Conservation (phyloP, 2,797 vertebrate species). For the Acanthurus leucopareius region DNA sequence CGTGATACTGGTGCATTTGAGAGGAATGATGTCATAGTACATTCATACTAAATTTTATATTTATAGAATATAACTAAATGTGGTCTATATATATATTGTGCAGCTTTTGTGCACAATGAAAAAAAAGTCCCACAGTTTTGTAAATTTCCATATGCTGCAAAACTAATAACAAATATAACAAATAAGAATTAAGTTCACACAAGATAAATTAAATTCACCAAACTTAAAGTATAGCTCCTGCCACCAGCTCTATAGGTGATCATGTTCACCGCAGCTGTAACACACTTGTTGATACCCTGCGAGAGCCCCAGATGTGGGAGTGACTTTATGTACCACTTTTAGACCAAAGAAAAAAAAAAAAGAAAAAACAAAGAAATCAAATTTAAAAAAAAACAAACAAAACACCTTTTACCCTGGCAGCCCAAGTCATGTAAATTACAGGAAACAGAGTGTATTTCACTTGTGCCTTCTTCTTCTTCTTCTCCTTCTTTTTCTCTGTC, state of each 20-base stretch:
- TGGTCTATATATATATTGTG: not conserved
- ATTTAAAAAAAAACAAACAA: slow-evolving; percentile 7
- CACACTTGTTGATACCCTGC: slow-evolving; percentile 61
- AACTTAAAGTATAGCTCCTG: not conserved
- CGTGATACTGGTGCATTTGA: not conserved
- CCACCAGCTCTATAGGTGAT: slow-evolving; percentile 27
- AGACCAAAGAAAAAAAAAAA: slow-evolving; percentile 23
- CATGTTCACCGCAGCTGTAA: slow-evolving; percentile 42
- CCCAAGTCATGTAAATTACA: slow-evolving; percentile 61
- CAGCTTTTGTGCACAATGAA: not conserved
- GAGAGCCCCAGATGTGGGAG: slow-evolving; percentile 50
- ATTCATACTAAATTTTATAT: no score
- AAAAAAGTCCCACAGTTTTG: not conserved
- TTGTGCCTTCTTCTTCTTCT: slow-evolving; percentile 37
- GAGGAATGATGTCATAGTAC: not conserved
- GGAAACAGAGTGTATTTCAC: slow-evolving; percentile 61
- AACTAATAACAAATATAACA: not conserved
- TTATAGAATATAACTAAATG: no score
- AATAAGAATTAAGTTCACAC: not conserved
- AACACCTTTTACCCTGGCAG: slow-evolving; percentile 45
- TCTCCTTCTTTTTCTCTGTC: slow-evolving; percentile 18
- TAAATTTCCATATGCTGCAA: not conserved
- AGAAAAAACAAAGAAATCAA: not conserved
- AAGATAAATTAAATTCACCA: not conserved
- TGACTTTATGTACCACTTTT: slow-evolving; percentile 56